Conservation (phyloP, 2,113 vertebrate species). For the Syngnathus floridae region DNA sequence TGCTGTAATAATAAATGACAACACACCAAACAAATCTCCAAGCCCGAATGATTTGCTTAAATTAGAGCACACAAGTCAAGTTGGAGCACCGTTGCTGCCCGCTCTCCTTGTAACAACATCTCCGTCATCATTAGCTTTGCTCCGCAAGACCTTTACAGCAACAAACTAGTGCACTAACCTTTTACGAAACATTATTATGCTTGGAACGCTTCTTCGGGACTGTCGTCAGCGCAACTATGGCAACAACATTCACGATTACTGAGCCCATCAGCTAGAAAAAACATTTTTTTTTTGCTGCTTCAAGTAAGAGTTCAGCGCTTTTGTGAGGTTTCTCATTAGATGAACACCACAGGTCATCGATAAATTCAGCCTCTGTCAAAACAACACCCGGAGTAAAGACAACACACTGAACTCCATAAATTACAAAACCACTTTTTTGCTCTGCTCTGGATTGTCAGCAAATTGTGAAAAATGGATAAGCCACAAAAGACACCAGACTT, state of each 20-base stretch:
- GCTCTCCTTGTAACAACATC: neutral
- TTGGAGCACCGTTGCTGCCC: neutral
- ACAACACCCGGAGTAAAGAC: neutral
- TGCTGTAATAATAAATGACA: too few species aligned
- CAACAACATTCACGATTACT: neutral
- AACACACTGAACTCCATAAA: neutral
- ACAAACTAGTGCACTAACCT: neutral
- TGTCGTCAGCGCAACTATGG: neutral
- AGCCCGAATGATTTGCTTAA: neutral
- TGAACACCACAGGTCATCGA: neutral
- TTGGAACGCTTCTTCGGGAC: neutral
- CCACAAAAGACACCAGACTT: neutral
- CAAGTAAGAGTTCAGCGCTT: neutral
- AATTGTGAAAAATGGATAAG: neutral
- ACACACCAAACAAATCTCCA: neutral
- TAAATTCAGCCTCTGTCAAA: constrained; percentile 3
- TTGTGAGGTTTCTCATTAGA: neutral
- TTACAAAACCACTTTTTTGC: neutral
- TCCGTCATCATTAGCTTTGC: neutral
- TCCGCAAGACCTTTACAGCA: neutral
- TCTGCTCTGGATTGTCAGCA: neutral
- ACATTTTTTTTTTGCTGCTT: neutral
- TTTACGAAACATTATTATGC: neutral
- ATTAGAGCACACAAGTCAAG: neutral
- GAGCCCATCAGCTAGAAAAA: too few species aligned